These are phyloP conservation scores for Paedocypris sp. DNA, from an alignment of 2,113 vertebrate genomes.

Conservation along the genomic window DNA sequence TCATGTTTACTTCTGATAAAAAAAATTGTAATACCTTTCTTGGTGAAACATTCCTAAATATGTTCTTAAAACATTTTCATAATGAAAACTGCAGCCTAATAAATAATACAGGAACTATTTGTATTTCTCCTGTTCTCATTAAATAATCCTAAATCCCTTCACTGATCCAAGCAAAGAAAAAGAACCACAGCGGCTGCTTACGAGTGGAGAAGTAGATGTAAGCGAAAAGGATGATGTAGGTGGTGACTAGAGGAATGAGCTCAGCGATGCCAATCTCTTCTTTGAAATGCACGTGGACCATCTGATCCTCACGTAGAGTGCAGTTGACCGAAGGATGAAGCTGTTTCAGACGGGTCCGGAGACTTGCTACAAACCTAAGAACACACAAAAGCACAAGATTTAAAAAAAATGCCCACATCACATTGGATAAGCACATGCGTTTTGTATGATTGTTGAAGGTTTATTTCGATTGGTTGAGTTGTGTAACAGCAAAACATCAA, in stretches of 20 bases:
- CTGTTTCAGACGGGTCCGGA: conserved; percentile 78
- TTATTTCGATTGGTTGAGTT: no score
- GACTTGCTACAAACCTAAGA: conserved; percentile 78
- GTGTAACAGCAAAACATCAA: not conserved
- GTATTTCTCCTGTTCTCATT: not conserved
- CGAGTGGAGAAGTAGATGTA: conserved; percentile 99
- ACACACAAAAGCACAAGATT: conserved; percentile 1
- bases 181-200: conserved; percentile 48
- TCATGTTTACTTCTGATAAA: no score
- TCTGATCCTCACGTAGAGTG: conserved; percentile 77
- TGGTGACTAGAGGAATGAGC: conserved; percentile 93
- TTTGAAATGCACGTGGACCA: conserved; percentile 93
- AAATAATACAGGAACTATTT: no score
- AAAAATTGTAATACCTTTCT: no score
- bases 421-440: no score
- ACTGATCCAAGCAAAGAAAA: not conserved
- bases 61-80: no score
- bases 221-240: conserved; percentile 95
- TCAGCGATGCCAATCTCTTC: conserved; percentile 93
- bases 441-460: no score
- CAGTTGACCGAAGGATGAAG: conserved; percentile 88
- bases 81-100: no score
- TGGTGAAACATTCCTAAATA: no score
- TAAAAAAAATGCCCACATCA: not conserved
- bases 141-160: not conserved